Base-by-base conservation (phyloP, 2,113 vertebrate species). In the Zapornia atra region DNA sequence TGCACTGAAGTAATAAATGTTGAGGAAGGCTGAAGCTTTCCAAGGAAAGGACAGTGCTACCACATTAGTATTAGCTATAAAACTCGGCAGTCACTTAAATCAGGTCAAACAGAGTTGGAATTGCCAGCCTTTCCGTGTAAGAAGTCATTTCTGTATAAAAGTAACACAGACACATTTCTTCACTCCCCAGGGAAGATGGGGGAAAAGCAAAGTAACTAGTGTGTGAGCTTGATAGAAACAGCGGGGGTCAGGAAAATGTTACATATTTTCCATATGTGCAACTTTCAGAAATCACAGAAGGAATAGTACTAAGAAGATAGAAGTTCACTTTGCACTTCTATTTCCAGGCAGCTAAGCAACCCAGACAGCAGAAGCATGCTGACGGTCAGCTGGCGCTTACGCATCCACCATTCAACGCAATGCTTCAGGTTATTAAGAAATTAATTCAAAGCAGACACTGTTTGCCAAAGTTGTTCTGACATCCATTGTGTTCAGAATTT, bases 231-330 rank as follows among this genome's bases (percentile, higher is more conserved):
- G 71, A 93, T 6, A 88, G 94, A 94, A 97, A 90, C 73, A 71
- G 63, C 6, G 7, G 4, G 11, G 46, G 33, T 56, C 5, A 18
- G 26, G 53, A 87, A 78, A 77, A 61, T n/a, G 75, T 75, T 83
- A 96, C 56, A 21, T 60, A 92, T 94, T 94, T 92, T 96, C 69
- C 87, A 31, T 68, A 80, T n/a, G 51, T 73, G 84, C 71, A 88
- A 95, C 83, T 86, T 38, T 7, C 50, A 84, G 90, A 95, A 96
- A 59, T 44, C 78, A 94, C 61, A 73, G 69, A 88, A 88, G 31
- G 18, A 87, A 57, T 1, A 72, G 66, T 25, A 73, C 2, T 19
- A 38, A 66, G 28, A 72, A 72, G 34, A 56, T 5, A 5, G 17
- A 76, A 78, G 2, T 38, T 78, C 40, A 38, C 48, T 65, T 51